Percentiles rank a stretch among this genome's conserved stretches.
phyloP scores from a whole-genome alignment of 2,797 vertebrate genomes.

The Glyptemys insculpta region DNA sequence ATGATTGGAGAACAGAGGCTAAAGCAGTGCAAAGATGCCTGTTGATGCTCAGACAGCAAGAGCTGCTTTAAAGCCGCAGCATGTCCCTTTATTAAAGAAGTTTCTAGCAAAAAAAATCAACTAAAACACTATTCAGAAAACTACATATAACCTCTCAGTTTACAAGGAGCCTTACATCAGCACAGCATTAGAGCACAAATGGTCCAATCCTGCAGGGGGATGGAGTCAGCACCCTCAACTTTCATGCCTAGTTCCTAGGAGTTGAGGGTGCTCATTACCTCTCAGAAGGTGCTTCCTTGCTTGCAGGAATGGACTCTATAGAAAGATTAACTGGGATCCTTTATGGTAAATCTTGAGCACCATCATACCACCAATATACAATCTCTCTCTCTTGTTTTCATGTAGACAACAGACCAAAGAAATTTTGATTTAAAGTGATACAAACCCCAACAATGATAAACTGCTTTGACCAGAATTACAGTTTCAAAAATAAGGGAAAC shows the following conservation, averaged over 20 bases:
- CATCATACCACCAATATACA: neutral
- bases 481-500: neutral
- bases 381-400: neutral
- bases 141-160: neutral
- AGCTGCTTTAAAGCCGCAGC: constrained; percentile 58
- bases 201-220: neutral
- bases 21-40: constrained; percentile 53
- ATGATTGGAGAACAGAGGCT: constrained; percentile 69
- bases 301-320: neutral
- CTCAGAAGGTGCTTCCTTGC: neutral
- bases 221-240: accelerated
- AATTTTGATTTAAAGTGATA: neutral
- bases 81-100: neutral
- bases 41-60: constrained; percentile 57
- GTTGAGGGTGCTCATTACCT: accelerated
- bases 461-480: neutral
- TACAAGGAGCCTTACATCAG: neutral
- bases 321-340: neutral
- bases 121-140: neutral
- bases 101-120: neutral
- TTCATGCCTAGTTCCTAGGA: neutral
- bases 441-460: neutral
- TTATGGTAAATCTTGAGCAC: neutral
- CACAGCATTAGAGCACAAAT: accelerated
- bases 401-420: neutral